Evolutionary conservation across 2,113 vertebrate species (phyloP), one percentile per base, ranked within the genome.

Genomic region (Pyxicephalus adspersus): DNA sequence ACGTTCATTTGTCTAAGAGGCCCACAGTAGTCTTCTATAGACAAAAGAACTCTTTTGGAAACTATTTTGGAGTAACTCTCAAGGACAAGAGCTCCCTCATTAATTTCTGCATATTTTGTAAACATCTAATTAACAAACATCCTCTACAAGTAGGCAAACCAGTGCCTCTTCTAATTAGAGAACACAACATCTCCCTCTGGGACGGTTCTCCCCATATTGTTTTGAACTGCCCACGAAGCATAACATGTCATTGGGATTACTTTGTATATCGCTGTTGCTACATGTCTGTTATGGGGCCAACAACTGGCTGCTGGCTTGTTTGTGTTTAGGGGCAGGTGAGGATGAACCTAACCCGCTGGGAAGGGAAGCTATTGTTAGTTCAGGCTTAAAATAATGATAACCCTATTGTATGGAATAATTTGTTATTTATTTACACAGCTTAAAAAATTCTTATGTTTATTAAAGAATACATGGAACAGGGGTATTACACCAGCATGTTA

Each of bases 191-290:
- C 61, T 58, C 76, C 76, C 64, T 29, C 13, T n/a, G 76, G 76
- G 76, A 78, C n/a, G n/a, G 64, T 31, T 67, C 76, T 45, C 52
- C 26, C 64, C 51, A 22, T 67, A 55, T 78, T 50, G 23, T 78
- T 67, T 77, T 65, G 34, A 65, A 66, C 65, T 68, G 57, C 25
- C 76, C 76, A 78, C 58, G 76, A 78, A 78, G 31, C 28, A 78
- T 68, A 78, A 57, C 29, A 67, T 67, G 50, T 34, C 64, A 67
- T 67, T 67, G 76, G 63, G 76, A 58, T 55, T 31, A 58, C 76
- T 73, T 64, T 77, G 52, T 77, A 77, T 77, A 77, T 77, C 65
- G 63, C 66, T 77, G 61, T 77, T 77, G 76, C 50, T 77, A 77
- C 76, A 77, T 65, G 76, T 77, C 63, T 78, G 76, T 67, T 78